Evolutionary conservation across 2,888 invertebrate genomes (phyloP).

Genomic region (Pristionchus japonicus): DNA sequence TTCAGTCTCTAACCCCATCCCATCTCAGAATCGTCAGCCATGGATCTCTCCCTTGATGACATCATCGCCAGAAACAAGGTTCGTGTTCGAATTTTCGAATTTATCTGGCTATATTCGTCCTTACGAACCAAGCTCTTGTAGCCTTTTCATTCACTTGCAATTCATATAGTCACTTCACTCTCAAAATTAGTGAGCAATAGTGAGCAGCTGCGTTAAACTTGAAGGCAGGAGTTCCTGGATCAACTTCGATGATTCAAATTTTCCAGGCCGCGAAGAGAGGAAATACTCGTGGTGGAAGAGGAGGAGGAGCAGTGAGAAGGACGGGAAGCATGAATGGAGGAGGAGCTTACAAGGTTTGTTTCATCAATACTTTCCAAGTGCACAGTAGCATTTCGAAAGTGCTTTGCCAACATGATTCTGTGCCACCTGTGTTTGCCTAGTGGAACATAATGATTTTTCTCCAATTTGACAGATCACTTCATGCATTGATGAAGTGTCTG

Average conservation of each 20-base stretch:
- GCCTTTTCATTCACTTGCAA: too few relatives aligned
- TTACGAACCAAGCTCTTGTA: too few relatives aligned
- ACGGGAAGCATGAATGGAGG: not conserved
- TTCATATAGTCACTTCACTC: too few relatives aligned
- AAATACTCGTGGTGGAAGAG: not conserved
- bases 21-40: not conserved
- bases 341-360: not conserved
- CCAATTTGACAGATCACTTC: too few relatives aligned
- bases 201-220: too few relatives aligned
- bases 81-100: not conserved
- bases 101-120: too few relatives aligned
- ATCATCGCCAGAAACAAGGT: constrained; percentile 34
- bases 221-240: too few relatives aligned
- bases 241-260: too few relatives aligned
- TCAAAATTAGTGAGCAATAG: too few relatives aligned
- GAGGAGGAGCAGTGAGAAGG: not conserved
- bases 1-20: not conserved
- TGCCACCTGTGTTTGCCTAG: too few relatives aligned
- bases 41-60: constrained; percentile 25
- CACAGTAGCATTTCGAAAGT: not conserved
- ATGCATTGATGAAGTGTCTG: not conserved
- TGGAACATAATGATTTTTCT: too few relatives aligned
- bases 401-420: too few relatives aligned
- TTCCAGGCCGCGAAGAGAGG: not conserved
- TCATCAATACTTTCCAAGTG: not conserved